Evolutionary conservation across 1,140 invertebrate species (phyloP).

Genomic region (Lasioglossum baleicum): DNA sequence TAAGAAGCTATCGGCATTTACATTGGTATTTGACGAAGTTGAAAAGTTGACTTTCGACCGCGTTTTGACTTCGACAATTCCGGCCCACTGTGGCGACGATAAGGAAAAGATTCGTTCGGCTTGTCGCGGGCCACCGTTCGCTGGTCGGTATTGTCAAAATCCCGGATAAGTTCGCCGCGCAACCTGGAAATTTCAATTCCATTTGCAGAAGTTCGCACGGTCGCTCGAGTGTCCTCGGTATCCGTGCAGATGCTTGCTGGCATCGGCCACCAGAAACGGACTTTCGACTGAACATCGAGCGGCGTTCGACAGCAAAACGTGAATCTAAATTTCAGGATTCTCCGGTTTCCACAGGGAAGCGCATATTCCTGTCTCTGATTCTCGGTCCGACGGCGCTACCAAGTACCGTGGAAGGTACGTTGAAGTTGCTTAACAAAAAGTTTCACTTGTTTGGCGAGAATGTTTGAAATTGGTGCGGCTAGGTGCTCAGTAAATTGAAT

Average conservation of each 20-base stretch:
- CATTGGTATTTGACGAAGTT: too few species aligned
- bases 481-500: background rate
- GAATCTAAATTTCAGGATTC: background rate
- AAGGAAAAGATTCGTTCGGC: background rate
- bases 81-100: too few species aligned
- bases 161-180: background rate
- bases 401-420: background rate
- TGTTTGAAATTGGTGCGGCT: background rate
- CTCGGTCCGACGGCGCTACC: background rate
- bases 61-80: too few species aligned
- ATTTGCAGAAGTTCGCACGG: constrained; percentile 20
- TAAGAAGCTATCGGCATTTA: too few species aligned
- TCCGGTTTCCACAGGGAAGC: background rate
- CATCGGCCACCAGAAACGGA: background rate
- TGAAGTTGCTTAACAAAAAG: background rate
- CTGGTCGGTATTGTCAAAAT: constrained; percentile 1
- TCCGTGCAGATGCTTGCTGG: background rate
- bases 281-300: background rate
- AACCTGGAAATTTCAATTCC: constrained; percentile 36
- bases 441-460: background rate
- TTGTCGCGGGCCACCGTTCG: background rate
- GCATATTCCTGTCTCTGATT: background rate
- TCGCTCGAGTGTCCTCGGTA: constrained; percentile 1
- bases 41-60: constrained; percentile 14
- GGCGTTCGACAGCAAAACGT: background rate